Conservation (phyloP, 2,797 vertebrate genomes). For the Spheniscus humboldti region DNA sequence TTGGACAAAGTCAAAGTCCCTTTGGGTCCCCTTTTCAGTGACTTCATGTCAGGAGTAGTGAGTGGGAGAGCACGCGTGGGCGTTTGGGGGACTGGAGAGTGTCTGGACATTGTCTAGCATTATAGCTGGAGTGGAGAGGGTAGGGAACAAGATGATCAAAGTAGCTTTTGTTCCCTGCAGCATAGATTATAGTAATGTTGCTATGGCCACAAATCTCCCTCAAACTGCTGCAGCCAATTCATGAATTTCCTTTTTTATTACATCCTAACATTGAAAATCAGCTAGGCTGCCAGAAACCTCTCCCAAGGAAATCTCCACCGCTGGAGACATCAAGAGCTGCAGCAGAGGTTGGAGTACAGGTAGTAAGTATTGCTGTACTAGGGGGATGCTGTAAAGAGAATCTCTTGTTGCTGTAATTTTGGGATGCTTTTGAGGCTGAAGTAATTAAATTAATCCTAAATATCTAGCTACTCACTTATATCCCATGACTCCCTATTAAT, state of each 20-base stretch:
- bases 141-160: not conserved
- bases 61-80: not conserved
- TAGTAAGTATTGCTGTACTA: not conserved
- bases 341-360: not conserved
- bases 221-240: slow-evolving; percentile 45
- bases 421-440: not conserved
- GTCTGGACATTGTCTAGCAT: not conserved
- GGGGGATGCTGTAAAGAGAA: not conserved
- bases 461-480: not conserved
- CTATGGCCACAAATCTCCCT: slow-evolving; percentile 56
- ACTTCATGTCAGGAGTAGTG: not conserved
- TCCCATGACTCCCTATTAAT: not conserved
- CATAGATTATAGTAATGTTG: slow-evolving; percentile 30
- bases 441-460: slow-evolving; percentile 12
- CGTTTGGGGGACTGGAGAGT: not conserved
- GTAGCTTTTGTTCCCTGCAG: slow-evolving; percentile 28
- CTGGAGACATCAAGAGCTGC: not conserved
- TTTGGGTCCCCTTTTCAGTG: not conserved
- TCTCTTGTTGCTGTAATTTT: not conserved
- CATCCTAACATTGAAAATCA: not conserved
- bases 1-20: not conserved
- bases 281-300: not conserved
- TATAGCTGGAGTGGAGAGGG: not conserved
- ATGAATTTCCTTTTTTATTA: slow-evolving; percentile 32
- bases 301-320: not conserved